Evolutionary conservation across 2,797 vertebrate species (phyloP).

Genomic region (Sphenodon punctatus): DNA sequence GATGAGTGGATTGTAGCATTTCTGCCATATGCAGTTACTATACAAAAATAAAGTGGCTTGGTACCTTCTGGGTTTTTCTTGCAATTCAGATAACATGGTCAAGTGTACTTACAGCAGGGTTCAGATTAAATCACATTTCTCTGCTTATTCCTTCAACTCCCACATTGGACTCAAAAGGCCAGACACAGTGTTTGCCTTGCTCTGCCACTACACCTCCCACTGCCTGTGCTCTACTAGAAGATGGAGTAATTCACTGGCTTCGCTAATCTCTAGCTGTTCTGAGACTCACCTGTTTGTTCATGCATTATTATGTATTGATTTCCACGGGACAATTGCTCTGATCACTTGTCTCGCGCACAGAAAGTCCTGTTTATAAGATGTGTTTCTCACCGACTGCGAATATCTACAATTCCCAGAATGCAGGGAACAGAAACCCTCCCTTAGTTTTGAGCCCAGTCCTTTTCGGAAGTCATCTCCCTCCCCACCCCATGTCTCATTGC

Average conservation of each 20-base stretch:
- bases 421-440: slow-evolving; percentile 31
- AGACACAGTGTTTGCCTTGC: background rate
- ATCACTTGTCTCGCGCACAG: slow-evolving; percentile 50
- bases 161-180: background rate
- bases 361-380: slow-evolving; percentile 57
- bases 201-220: slow-evolving; percentile 4
- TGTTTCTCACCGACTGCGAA: slow-evolving; percentile 53
- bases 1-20: slow-evolving; percentile 64
- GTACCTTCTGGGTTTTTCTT: slow-evolving; percentile 38
- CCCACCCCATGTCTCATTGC: background rate
- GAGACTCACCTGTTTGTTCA: slow-evolving; percentile 62
- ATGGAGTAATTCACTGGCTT: slow-evolving; percentile 43
- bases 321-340: slow-evolving; percentile 61
- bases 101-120: slow-evolving; percentile 49
- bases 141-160: background rate
- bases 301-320: slow-evolving; percentile 63
- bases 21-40: slow-evolving; percentile 54
- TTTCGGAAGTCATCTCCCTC: slow-evolving; percentile 12
- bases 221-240: background rate
- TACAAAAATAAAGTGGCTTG: slow-evolving; percentile 31
- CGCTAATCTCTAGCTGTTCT: slow-evolving; percentile 48
- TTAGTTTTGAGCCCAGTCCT: background rate
- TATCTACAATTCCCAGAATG: slow-evolving; percentile 28
- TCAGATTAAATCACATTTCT: slow-evolving; percentile 31
- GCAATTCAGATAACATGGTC: slow-evolving; percentile 30